Base-by-base conservation (phyloP, 2,797 vertebrate genomes). In the Lacerta agilis region DNA sequence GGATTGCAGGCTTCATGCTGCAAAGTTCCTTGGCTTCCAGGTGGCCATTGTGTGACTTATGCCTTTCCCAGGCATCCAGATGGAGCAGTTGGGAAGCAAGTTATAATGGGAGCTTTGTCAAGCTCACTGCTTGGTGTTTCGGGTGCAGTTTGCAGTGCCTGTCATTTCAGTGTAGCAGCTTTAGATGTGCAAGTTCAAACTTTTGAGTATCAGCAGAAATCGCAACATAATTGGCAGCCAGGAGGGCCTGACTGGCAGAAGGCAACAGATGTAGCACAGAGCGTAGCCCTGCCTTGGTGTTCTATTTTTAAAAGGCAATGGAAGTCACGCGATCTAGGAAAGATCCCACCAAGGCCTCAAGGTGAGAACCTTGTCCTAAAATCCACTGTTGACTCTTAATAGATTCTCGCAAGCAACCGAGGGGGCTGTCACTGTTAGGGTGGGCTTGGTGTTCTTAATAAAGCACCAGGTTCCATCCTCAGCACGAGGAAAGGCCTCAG, bases 231-330 rank as follows among this genome's bases (percentile, higher is more conserved):
- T 79, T 61, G 55, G 38, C 73, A 79, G n/a, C 75, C 11, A n/a
- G 58, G 75, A 79, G 41, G n/a, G 23, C 49, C 49, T 23, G 69
- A 11, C 73, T 61, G 25, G 55, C 64, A 61, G 7, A n/a, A 49
- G 33, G 43, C 64, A 36, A 33, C 69, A 29, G 61, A 79, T 4
- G 33, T 29, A 3, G 29, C 78, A 23, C 23, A 61, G 20, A 41
- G 27, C 13, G n/a, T 33, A 29, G 33, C 69, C 29, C 11, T 25
- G 77, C 66, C 72, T 27, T 10, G 9, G 2, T 33, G 29, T n/a
- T 75, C 71, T 87, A 85, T 87, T 87, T 87, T 90, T 85, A 81
- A 79, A 85, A 61, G 69, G 5, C 4, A 0, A 73, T 0, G 79
- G 1, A 15, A 88, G 43, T 79, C 83, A 79, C 67, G 67, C 73